Base-by-base conservation (phyloP, 2,113 vertebrate species). In the Loxodonta africana region DNA sequence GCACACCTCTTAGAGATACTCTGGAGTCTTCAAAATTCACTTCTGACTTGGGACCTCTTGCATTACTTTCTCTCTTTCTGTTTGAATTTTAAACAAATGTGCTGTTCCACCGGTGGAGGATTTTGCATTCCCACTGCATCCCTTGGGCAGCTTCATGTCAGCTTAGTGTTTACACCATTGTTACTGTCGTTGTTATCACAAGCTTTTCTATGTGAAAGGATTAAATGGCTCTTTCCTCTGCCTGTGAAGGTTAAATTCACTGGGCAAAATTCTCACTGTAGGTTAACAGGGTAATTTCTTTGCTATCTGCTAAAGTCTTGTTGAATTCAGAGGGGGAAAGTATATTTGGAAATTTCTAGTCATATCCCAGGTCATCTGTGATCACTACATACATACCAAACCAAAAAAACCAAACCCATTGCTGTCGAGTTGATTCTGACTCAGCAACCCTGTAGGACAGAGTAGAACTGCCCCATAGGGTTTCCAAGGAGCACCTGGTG, bases 61-160 rank as follows among this genome's bases (percentile, higher is more conserved):
- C 53, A 77, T 8, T 48, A 30, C 37, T 26, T 63, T 91, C 11
- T 30, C 14, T 60, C 57, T 91, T 88, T 94, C 69, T 90, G 6
- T 94, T 82, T 69, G 62, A 73, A 93, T 88, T 95, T 95, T 41
- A 15, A 95, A 48, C 15, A 25, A 83, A 14, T 60, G 21, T 63
- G 8, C 90, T 85, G 6, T 93, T 60, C 93, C 53, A 85, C 57
- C 71, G 0, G 0, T 21, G 20, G 46, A 67, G 33, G 15, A 0
- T 18, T 69, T 20, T 80, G 41, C 57, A n/a, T 90, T 91, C 78
- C 76, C 86, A 46, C 3, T 37, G 46, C 57, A 83, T 67, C 51
- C 62, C 25, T 83, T 85, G 62, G 65, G 67, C 87, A 69, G 30
- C 51, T 83, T 90, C 77, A 2, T 62, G 60, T 74, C 67, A 41